Evolutionary conservation across 2,113 vertebrate species (phyloP).

Genomic region (Crotalus viridis): DNA sequence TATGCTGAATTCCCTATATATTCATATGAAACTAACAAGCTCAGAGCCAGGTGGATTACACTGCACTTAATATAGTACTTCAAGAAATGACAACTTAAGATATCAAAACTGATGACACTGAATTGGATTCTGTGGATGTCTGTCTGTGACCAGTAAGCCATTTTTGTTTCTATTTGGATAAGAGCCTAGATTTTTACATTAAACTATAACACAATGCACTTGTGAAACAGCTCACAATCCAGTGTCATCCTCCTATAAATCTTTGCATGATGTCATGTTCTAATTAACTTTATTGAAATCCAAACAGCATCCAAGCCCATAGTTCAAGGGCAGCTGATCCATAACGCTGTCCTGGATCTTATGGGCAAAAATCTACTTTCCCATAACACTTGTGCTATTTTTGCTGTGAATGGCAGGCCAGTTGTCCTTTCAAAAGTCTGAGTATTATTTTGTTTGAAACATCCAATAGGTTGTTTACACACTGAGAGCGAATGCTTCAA

Average conservation of each 20-base stretch:
- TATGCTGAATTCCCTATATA: neutral
- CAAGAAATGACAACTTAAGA: neutral
- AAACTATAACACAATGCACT: neutral
- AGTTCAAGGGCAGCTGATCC: neutral
- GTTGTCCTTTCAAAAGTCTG: neutral
- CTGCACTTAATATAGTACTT: neutral
- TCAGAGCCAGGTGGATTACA: slow-evolving; percentile 3
- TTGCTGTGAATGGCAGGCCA: neutral
- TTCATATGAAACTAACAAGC: neutral
- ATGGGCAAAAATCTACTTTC: neutral
- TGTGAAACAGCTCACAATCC: neutral
- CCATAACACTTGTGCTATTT: neutral
- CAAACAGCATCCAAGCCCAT: neutral
- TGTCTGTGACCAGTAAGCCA: neutral
- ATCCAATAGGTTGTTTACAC: neutral
- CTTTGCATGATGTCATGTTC: neutral
- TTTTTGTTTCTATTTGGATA: neutral
- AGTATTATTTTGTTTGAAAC: slow-evolving; percentile 25
- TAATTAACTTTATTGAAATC: neutral
- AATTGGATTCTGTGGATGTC: neutral
- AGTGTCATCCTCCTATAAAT: neutral
- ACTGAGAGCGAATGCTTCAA: neutral
- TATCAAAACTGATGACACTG: neutral
- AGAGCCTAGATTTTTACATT: neutral
- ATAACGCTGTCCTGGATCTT: neutral